These are phyloP conservation scores for Aurelia sp. DNA, from an alignment of 30 jellyfish, hydroid and myxozoan species.

Conservation along the genomic window DNA sequence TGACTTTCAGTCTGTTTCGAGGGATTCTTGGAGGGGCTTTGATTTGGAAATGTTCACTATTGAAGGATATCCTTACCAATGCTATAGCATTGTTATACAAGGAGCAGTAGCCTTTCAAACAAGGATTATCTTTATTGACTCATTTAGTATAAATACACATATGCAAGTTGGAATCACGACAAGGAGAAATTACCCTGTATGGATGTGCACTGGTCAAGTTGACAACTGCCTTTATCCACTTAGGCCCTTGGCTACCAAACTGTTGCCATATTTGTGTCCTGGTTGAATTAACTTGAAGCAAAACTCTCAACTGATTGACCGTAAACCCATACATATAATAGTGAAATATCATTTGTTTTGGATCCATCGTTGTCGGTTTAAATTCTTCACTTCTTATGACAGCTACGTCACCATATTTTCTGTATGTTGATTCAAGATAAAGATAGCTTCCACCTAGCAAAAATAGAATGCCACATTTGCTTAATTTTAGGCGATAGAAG, in stretches of 20 bases:
- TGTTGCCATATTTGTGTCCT: constrained; percentile 28
- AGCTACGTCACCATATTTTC: constrained; percentile 12
- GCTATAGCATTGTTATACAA: too few relatives aligned
- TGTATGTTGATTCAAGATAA: constrained; percentile 1
- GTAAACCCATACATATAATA: constrained; percentile 23
- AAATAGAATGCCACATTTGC: background rate
- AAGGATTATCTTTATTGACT: too few relatives aligned
- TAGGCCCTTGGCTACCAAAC: constrained; percentile 39
- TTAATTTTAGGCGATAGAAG: background rate
- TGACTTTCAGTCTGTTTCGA: too few relatives aligned
- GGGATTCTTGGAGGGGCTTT: too few relatives aligned
- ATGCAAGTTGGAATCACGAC: background rate
- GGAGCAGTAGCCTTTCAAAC: too few relatives aligned
- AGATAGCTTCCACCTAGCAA: constrained; percentile 12
- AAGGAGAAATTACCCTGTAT: background rate
- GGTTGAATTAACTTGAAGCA: background rate
- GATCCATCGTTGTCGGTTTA: background rate
- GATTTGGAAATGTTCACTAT: too few relatives aligned
- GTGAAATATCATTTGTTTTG: constrained; percentile 23
- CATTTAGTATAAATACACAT: background rate
- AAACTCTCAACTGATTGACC: constrained; percentile 21
- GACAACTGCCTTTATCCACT: constrained; percentile 7
- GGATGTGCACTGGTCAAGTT: constrained; percentile 15
- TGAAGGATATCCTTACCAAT: too few relatives aligned
- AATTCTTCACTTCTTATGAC: constrained; percentile 16